A percentile compares a stretch with the other conserved stretches of the same genome.
These are phyloP conservation scores for Drosophila mayri DNA, from an alignment of 1,140 invertebrate species.

Conservation along the genomic window DNA sequence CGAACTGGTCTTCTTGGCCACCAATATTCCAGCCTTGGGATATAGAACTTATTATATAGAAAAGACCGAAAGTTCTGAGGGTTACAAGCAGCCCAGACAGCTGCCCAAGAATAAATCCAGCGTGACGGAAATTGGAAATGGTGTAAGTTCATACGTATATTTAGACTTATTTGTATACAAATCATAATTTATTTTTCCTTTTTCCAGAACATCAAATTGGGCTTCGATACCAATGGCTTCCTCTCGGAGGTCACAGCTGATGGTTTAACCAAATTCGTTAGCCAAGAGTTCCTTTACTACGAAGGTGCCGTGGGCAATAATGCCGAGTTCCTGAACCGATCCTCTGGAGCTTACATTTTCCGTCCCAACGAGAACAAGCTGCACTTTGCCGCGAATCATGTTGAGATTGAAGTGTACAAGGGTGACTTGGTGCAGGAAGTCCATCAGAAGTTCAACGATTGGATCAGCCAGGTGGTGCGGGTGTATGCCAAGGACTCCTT, in stretches of 20 bases:
- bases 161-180: background rate
- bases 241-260: slow-evolving; percentile 86
- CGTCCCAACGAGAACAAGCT: slow-evolving; percentile 87
- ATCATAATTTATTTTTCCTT: background rate
- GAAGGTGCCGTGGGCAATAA: slow-evolving; percentile 87
- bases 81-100: slow-evolving; percentile 22
- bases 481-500: slow-evolving; percentile 88
- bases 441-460: slow-evolving; percentile 90
- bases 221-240: slow-evolving; percentile 84
- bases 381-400: slow-evolving; percentile 49
- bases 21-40: slow-evolving; percentile 88
- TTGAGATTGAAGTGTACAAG: slow-evolving; percentile 85
- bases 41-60: slow-evolving; percentile 88
- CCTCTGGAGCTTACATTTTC: slow-evolving; percentile 96
- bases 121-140: slow-evolving; percentile 56
- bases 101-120: slow-evolving; percentile 50
- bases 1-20: slow-evolving; percentile 89
- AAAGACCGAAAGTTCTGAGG: slow-evolving; percentile 15
- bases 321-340: slow-evolving; percentile 83
- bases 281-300: slow-evolving; percentile 93
- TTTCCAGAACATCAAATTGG: slow-evolving; percentile 49
- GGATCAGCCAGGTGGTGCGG: slow-evolving; percentile 93
- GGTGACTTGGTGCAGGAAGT: slow-evolving; percentile 93
- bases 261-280: slow-evolving; percentile 66
- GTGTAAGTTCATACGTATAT: slow-evolving; percentile 36